A percentile compares a stretch with the other conserved stretches of the same genome.
These are phyloP conservation scores for Ashinkailepas kermadecensis DNA, from an alignment of 2,888 invertebrate genomes.

Conservation along the genomic window DNA sequence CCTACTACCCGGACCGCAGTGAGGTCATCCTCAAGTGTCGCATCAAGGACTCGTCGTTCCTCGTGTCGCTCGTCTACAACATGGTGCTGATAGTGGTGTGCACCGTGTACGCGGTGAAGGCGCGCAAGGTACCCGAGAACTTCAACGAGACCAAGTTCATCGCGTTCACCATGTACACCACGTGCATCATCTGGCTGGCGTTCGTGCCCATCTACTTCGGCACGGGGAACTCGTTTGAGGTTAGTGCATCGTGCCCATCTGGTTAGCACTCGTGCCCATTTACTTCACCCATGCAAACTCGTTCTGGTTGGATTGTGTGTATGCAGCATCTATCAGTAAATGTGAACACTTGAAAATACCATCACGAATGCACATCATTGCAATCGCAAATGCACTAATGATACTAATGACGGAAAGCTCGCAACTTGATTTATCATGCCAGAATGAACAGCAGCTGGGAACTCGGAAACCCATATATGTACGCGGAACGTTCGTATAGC, in stretches of 20 bases:
- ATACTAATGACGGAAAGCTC: too few species aligned
- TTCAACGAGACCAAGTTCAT: constrained; percentile 53
- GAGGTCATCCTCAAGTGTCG: constrained; percentile 56
- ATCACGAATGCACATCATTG: too few species aligned
- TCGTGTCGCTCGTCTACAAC: constrained; percentile 58
- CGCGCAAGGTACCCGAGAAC: constrained; percentile 59
- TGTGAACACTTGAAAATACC: too few species aligned
- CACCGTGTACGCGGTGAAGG: constrained; percentile 60
- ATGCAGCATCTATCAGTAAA: too few species aligned
- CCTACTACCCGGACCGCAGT: constrained; percentile 50
- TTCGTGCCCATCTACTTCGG: constrained; percentile 66
- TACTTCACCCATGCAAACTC: too few species aligned
- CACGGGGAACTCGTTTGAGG: constrained; percentile 60
- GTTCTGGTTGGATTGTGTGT: too few species aligned
- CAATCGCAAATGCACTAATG: too few species aligned
- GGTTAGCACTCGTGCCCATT: too few species aligned
- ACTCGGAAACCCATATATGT: too few species aligned
- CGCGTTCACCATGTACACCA: constrained; percentile 52
- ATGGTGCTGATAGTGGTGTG: constrained; percentile 56
- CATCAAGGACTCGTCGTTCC: constrained; percentile 56
- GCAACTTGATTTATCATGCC: too few species aligned
- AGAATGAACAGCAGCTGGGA: too few species aligned
- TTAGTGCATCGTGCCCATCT: constrained; percentile 36
- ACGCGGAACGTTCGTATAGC: too few species aligned
- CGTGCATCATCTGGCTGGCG: constrained; percentile 60